Base-by-base conservation (phyloP, 2,888 invertebrate species). In the Timandra comae region DNA sequence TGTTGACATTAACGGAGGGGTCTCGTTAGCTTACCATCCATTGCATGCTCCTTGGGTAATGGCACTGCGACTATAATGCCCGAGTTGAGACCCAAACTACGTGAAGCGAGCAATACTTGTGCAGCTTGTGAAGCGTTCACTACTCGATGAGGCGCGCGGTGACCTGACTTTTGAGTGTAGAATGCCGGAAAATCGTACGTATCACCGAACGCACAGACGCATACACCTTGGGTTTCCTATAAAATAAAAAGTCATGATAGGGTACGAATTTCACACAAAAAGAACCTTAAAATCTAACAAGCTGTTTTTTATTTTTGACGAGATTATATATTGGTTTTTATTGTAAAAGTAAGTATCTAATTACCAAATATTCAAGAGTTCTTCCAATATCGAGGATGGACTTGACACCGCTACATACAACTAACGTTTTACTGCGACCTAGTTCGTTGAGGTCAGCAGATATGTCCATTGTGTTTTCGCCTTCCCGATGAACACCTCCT, bases 351-450 rank as follows among this genome's bases (percentile, higher is more conserved):
- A n/a, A n/a, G n/a, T n/a, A n/a, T n/a, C n/a, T 16, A 39, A 20
- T 44, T 80, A 96, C 96, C 85, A 99, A 84, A 70, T 92, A 98
- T 71, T 99, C 99, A 27, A 99, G 86, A 0, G 99, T 99, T 64
- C 92, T 91, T 2, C 91, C 93, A 52, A 99, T 96, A 71, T 99
- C 99, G 36, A 99, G 87, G 54, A 99, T 98, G 10, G 98, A 98
- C 79, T 99, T 99, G 33, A 98, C 91, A 1, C 99, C 99, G 59
- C 98, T 95, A 51, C 96, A 98, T 2, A 99, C 91, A 3, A 99
- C 97, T 27, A 95, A 90, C 0, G 98, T 91, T 7, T 92, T 91
- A 41, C 93, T 95, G 36, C 92, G 89, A 1, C 97, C 94, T 31
- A 99, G 86, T 73, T 99, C 98, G 4, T 89, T 90, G 30, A 99